A percentile compares a stretch with the other conserved stretches of the same genome.
Evolutionary conservation across 2,888 invertebrate species (phyloP).

Genomic region (Conchocele bisecta): DNA sequence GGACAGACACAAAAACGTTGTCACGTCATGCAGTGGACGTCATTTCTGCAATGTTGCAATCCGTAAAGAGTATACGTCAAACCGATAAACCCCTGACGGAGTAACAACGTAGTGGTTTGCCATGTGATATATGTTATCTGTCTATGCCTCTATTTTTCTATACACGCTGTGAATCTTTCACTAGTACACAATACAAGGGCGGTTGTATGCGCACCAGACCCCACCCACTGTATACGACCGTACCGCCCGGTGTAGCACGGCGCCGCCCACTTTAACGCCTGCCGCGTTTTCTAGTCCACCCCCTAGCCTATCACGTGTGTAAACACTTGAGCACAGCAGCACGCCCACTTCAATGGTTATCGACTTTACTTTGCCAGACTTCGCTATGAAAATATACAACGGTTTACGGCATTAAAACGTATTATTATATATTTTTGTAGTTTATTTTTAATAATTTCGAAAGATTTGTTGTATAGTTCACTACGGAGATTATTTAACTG

Average conservation of each 20-base stretch:
- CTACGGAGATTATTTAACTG: too few relatives aligned
- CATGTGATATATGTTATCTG: conserved; percentile 56
- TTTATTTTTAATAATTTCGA: too few relatives aligned
- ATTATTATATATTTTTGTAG: too few relatives aligned
- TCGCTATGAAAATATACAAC: too few relatives aligned
- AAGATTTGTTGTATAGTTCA: too few relatives aligned
- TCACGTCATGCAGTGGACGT: too few relatives aligned
- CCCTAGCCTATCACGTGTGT: conserved; percentile 33
- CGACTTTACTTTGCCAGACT: conserved; percentile 9
- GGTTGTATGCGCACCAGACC: conserved; percentile 26
- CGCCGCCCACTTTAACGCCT: conserved; percentile 4
- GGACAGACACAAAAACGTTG: too few relatives aligned
- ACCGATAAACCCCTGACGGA: conserved; percentile 48
- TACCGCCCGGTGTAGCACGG: neutral
- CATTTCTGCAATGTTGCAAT: conserved; percentile 37
- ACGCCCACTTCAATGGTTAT: conserved; percentile 12
- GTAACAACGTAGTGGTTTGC: conserved; percentile 33
- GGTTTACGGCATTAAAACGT: too few relatives aligned
- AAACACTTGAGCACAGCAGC: conserved; percentile 17
- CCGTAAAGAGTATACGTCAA: conserved; percentile 32
- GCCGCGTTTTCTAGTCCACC: conserved; percentile 15
- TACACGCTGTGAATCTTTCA: conserved; percentile 52
- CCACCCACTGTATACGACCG: conserved; percentile 62
- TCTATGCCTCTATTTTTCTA: conserved; percentile 37
- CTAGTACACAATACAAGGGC: conserved; percentile 32